Conservation (phyloP, 2,797 vertebrate species). For the Pterois miles region DNA sequence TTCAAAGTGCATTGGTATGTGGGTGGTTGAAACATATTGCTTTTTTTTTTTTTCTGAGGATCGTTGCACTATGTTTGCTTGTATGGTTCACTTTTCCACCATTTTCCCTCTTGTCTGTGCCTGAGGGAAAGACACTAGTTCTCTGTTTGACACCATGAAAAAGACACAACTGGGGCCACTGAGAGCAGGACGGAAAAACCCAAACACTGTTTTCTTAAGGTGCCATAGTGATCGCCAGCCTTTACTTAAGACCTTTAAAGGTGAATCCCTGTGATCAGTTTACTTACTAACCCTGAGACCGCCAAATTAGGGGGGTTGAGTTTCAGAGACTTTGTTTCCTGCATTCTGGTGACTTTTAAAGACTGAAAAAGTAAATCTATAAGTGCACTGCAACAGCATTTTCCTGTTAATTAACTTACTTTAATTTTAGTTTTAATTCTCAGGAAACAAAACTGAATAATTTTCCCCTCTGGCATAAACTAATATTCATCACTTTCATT, state of each 20-base stretch:
- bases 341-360: too few relatives aligned
- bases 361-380: too few relatives aligned
- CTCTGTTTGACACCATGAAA: constrained; percentile 20
- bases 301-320: too few relatives aligned
- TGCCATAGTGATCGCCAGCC: not conserved
- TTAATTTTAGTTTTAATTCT: too few relatives aligned
- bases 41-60: constrained; percentile 32
- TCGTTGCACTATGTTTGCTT: not conserved
- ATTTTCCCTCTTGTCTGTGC: constrained; percentile 5
- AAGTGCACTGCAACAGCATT: too few relatives aligned
- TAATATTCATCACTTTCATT: too few relatives aligned
- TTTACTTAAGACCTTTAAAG: not conserved
- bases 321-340: too few relatives aligned
- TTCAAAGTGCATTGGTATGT: constrained; percentile 59
- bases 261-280: not conserved
- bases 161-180: not conserved
- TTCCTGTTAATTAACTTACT: too few relatives aligned
- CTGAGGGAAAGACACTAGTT: constrained; percentile 17
- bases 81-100: constrained; percentile 29
- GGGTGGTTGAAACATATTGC: constrained; percentile 54
- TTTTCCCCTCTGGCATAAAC: too few relatives aligned
- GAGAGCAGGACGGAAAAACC: constrained; percentile 15
- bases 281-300: too few relatives aligned
- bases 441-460: too few relatives aligned
- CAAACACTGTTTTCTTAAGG: not conserved